Base-by-base conservation (phyloP, 2,797 vertebrate genomes). In the Oceanodroma leucorhoa region DNA sequence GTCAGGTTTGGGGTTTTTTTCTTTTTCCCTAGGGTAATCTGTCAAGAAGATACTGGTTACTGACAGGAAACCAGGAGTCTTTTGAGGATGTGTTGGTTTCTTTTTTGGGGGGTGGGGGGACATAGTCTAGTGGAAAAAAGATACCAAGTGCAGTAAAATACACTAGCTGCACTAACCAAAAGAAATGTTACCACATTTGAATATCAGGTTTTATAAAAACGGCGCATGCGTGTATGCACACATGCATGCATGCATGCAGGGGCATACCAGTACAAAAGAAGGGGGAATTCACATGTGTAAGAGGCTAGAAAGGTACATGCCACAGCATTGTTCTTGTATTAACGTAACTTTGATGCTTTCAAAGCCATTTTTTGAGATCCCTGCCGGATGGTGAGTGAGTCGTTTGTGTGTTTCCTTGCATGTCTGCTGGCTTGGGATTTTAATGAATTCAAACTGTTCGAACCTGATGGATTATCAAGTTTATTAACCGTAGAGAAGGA, bases 1-100 rank as follows among this genome's bases (percentile, higher is more conserved):
- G 93, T 77, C 79, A 54, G 19, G 41, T 71, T 87, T 87, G 55
- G 60, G 34, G 0, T 6, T 84, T 73, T 70, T 85, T 86, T 69
- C 54, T 88, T 90, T 70, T 87, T 51, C 93, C 81, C 58, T 36
- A 19, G 55, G 95, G 82, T 85, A 71, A 89, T 60, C 54, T 72
- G 67, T 91, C 80, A 48, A 89, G 50, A 78, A 96, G 80, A 87
- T 79, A 57, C 58, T 26, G 38, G 21, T 81, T 58, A 26, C 81
- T 76, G 61, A 88, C 64, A 93, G 83, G 70, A 96, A 95, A 93
- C 50, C 26, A 23, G 23, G 64, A 87, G 18, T 27, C 65, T 73
- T 90, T 67, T 51, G 64, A 72, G 75, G 66, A 85, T 76, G 70
- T 57, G 51, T 23, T 48, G 10, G 5, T 71, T 83, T 84, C 24